Percentiles rank a stretch among this genome's conserved stretches.
These are phyloP conservation scores for Procambarus virginalis DNA, from an alignment of 1,140 invertebrate species.

Conservation along the genomic window DNA sequence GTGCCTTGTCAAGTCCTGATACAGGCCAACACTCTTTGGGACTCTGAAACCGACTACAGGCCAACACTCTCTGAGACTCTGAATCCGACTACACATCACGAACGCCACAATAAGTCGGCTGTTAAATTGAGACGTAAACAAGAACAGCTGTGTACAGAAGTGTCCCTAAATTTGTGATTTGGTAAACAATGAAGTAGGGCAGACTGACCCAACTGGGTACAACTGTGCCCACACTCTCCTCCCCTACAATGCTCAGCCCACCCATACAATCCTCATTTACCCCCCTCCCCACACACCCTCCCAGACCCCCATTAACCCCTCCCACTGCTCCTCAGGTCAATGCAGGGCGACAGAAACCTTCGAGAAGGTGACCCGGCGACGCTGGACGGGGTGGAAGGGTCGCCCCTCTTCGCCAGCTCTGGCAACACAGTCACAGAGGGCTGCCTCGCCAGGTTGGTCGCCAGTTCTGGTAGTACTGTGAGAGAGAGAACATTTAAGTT, in stretches of 20 bases:
- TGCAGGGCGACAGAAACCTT: slow-evolving; percentile 39
- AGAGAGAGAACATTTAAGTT: background rate
- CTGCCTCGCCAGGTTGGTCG: slow-evolving; percentile 5
- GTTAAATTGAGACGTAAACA: no score
- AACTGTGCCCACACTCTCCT: background rate
- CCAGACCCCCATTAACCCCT: background rate
- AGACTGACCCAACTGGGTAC: no score
- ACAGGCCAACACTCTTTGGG: no score
- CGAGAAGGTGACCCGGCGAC: slow-evolving; percentile 29
- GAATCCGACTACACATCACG: no score
- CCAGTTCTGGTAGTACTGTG: background rate
- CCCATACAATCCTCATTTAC: background rate
- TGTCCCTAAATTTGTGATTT: no score
- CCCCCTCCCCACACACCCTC: no score
- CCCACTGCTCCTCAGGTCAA: slow-evolving; percentile 14
- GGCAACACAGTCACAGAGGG: slow-evolving; percentile 9
- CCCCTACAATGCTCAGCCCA: background rate
- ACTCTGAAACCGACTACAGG: no score
- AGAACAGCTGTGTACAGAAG: no score
- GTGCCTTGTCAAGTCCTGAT: no score
- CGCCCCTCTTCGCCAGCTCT: slow-evolving; percentile 1
- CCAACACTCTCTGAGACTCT: no score
- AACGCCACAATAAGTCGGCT: no score
- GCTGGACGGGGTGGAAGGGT: background rate
- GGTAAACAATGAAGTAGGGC: no score